Base-by-base conservation (phyloP, 1,140 invertebrate genomes). In the Tetragnatha versicolor region DNA sequence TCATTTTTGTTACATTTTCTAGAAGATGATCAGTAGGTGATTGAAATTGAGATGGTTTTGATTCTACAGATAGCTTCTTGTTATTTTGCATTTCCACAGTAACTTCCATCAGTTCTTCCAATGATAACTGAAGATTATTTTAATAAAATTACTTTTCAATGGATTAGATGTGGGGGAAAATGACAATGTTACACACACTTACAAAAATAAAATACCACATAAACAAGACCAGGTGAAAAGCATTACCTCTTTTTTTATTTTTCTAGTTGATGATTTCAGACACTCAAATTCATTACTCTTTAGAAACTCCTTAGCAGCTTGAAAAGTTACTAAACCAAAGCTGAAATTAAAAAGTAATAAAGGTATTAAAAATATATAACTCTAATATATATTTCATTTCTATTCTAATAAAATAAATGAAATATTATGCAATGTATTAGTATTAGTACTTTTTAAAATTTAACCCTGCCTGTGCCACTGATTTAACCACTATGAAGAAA, bases 1-100 rank as follows among this genome's bases (percentile, higher is more conserved):
- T 81, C 81, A 82, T 81, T 69, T 81, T 82, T 47, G 81, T 81
- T 9, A 82, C 76, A 78, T 79, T 80, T 69, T 81, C 66, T 7
- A 82, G 63, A 22, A 81, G 79, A 47, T 69, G 49, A 69, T 82
- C 79, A 61, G 72, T 65, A 5, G 51, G 73, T 12, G 55, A 79
- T 35, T 55, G 53, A 29, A 45, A 14, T 31, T 68, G n/a, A 14
- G 22, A 22, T 31, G 31, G 49, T 55, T 82, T 63, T 5, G 55
- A 37, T 77, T 65, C 55, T 39, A n/a, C 31, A 47, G 60, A 37
- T 14, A 53, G 33, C 25, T 80, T 75, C 35, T 29, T 27, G 2
- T 29, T 70, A n/a, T 60, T 75, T 27, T 81, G 79, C 12, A 80
- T 31, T 17, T 75, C 60, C 20, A 70, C 75, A 12, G 81, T 81